Base-by-base conservation (phyloP, 2,888 invertebrate species). In the Drosophila neotestacea region DNA sequence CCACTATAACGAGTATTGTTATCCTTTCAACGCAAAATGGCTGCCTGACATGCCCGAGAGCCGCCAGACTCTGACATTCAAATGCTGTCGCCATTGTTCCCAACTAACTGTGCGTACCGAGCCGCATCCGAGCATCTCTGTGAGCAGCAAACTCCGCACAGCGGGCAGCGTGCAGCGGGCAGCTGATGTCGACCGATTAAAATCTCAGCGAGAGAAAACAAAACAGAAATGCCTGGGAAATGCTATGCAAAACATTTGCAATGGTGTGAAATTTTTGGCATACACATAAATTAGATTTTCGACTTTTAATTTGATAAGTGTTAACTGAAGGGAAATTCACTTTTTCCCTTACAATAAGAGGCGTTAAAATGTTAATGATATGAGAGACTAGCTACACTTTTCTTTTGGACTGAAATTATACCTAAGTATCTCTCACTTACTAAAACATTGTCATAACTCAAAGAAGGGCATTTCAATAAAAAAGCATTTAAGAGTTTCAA, bases 21-120 rank as follows among this genome's bases (percentile, higher is more conserved):
- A 88, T 85, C 84, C 84, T 86, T 85, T 85, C 77, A 88, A 76
- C 79, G 65, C 89, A 85, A 85, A 86, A 85, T 85, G 84, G 89
- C 84, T 67, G 88, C 72, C 75, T 77, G 77, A 71, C 88, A 73
- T 50, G 62, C 42, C 34, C 32, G 47, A 63, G 51, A 47, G 52
- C 55, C 60, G 66, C 63, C 69, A 55, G 51, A 65, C 68, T 73
- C 70, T 65, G 78, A 79, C 80, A 86, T 86, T 86, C 85, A 89
- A 86, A 86, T 86, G 64, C 69, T 51, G 58, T 58, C 54, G 50
- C 83, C 85, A 88, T 86, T 86, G 85, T 89, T 85, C 70, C 61
- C 67, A 70, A 67, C 64, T 65, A 87, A 85, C 85, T 88, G 79
- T 88, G 87, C 85, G 89, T 81, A 75, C 78, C 76, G 71, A 78